Base-by-base conservation (phyloP, 2,797 vertebrate species). In the Clamator glandarius region DNA sequence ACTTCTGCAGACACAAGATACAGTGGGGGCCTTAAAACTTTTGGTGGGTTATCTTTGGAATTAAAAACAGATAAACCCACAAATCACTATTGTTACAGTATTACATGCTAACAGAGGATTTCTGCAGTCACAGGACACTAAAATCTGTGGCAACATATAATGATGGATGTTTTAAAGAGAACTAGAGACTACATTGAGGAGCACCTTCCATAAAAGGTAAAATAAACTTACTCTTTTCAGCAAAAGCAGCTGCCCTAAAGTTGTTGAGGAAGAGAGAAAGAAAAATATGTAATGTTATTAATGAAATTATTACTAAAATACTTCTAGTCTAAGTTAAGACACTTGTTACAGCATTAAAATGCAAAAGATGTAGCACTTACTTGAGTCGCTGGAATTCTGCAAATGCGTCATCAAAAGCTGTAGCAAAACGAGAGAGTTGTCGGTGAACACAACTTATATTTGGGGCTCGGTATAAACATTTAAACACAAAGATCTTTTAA, bases 361-460 rank as follows among this genome's bases (percentile, higher is more conserved):
- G 16, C 6, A 94, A 85, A 83, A 55, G 7, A 29, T 26, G 9
- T 35, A 76, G 42, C 35, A 95, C 99, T 99, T 99, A 99, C 99
- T 99, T 99, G 96, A 99, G 99, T 95, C 98, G 97, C 97, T 98
- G 99, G 98, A 99, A 99, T 94, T 99, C 99, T 5, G 98, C 97
- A 33, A 95, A 98, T 8, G 99, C 99, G 59, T 99, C 99, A 57
- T 99, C 98, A 90, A 99, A 99, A 31, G 98, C 99, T 99, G 97
- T 21, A 97, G 96, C n/a, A 88, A 77, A 97, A 84, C 3, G 24
- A 46, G 28, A 42, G n/a, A 9, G 3, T 96, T 69, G n/a, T 20
- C 41, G 64, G 28, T 67, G 44, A 85, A 28, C 6, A 51, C 11
- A 33, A 52, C 26, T 52, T 83, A 26, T 18, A 33, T 9, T 50